phyloP scores from a whole-genome alignment of 2,113 vertebrate species.

The Strigops habroptila region DNA sequence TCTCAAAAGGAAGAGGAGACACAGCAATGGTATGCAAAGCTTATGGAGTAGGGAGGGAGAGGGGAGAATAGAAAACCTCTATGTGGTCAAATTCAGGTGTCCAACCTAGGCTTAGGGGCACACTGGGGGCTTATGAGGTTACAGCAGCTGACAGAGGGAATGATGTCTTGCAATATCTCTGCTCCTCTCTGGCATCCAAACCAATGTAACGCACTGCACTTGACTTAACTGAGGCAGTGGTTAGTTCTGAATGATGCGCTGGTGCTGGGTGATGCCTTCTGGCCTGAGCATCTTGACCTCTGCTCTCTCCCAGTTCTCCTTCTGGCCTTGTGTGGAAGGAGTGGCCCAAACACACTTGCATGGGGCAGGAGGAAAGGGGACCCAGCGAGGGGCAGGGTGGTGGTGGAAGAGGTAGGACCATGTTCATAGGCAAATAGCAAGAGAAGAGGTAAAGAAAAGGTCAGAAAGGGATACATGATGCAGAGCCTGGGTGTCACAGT shows the following conservation, averaged over 20 bases:
- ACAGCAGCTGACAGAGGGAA: neutral
- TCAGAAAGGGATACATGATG: neutral
- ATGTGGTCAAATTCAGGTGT: neutral
- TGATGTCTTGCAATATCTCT: neutral
- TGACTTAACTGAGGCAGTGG: neutral
- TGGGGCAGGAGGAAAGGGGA: neutral
- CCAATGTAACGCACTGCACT: neutral
- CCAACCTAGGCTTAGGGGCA: neutral
- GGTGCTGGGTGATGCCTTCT: neutral
- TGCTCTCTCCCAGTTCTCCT: neutral
- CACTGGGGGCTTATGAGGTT: neutral
- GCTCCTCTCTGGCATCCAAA: neutral
- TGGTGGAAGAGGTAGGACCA: neutral
- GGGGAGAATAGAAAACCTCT: neutral
- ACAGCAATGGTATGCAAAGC: neutral
- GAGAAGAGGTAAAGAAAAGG: neutral
- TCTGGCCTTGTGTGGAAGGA: neutral
- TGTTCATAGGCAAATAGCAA: neutral
- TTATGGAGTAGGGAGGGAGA: neutral
- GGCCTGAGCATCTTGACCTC: neutral
- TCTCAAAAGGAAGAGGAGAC: neutral
- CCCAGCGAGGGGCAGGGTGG: neutral
- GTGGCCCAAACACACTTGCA: accelerated
- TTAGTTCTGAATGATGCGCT: neutral
- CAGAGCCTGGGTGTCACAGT: neutral